Evolutionary conservation across 2,797 vertebrate genomes (phyloP).

Genomic region (Corythornis leucogaster): DNA sequence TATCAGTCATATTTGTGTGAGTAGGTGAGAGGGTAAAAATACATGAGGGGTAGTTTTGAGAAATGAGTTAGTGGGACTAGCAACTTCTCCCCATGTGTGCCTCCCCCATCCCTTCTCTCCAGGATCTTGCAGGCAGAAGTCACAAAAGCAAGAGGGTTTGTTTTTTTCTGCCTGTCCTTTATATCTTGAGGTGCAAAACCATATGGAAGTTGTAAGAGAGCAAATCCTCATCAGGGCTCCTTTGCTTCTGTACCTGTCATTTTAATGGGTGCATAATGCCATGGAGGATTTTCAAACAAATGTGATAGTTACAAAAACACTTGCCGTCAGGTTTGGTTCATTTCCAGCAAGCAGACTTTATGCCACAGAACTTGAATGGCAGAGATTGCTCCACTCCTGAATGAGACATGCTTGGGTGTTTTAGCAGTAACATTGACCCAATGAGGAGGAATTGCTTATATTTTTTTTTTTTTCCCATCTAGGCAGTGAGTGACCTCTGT

Average conservation of each 20-base stretch:
- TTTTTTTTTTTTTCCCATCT: background rate
- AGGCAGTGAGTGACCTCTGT: background rate
- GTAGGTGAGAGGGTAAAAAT: background rate
- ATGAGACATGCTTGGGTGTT: background rate
- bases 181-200: background rate
- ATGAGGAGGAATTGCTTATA: background rate
- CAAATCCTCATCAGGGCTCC: background rate
- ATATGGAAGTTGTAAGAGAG: background rate
- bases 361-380: background rate
- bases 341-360: conserved; percentile 6
- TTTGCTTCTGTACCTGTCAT: background rate
- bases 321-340: background rate
- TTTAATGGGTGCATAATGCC: conserved; percentile 2
- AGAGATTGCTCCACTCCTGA: background rate
- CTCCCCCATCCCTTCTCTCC: background rate
- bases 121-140: background rate
- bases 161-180: conserved; percentile 10
- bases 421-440: background rate
- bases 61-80: conserved; percentile 20
- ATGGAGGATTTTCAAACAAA: background rate
- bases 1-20: background rate
- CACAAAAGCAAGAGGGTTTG: background rate
- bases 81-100: background rate
- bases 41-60: background rate
- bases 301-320: background rate